These are phyloP conservation scores for Ramphastos sulfuratus DNA, from an alignment of 2,113 vertebrate genomes.

Conservation along the genomic window DNA sequence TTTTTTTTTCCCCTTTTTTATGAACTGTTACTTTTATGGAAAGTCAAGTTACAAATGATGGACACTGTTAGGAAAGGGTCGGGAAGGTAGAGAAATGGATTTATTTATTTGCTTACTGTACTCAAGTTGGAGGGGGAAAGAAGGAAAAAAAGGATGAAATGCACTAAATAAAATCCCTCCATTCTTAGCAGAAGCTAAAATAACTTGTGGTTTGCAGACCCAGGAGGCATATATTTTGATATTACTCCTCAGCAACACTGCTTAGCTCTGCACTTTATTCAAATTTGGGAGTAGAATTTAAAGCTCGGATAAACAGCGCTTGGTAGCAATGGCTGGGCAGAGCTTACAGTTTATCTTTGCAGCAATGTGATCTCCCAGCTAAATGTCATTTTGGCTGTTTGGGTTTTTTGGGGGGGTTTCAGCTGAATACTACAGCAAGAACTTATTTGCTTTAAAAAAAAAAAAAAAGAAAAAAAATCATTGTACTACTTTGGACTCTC, in stretches of 20 bases:
- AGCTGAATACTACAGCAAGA: neutral
- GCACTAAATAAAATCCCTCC: neutral
- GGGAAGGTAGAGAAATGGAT: constrained; percentile 62
- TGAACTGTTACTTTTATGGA: constrained; percentile 76
- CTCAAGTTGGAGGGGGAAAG: neutral
- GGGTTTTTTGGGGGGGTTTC: constrained; percentile 5
- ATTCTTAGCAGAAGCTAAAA: constrained; percentile 60
- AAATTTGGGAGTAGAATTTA: constrained; percentile 59
- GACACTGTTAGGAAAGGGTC: constrained; percentile 52
- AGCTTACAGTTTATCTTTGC: constrained; percentile 32
- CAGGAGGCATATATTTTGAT: constrained; percentile 59
- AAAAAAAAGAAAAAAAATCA: too few species aligned
- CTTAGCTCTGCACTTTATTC: constrained; percentile 50
- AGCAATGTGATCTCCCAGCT: constrained; percentile 33
- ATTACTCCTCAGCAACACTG: constrained; percentile 57
- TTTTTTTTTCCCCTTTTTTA: too few species aligned
- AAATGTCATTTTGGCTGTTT: constrained; percentile 6
- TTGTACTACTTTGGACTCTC: neutral
- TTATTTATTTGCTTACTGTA: constrained; percentile 48
- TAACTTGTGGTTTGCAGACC: constrained; percentile 44
- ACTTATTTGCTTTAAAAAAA: neutral
- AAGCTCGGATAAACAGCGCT: constrained; percentile 30
- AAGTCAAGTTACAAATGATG: constrained; percentile 67
- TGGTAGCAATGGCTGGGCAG: constrained; percentile 30
- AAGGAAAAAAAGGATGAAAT: neutral